Evolutionary conservation across 2,113 vertebrate species (phyloP), one percentile per base, ranked within the genome.

Genomic region (Chroicocephalus ridibundus): DNA sequence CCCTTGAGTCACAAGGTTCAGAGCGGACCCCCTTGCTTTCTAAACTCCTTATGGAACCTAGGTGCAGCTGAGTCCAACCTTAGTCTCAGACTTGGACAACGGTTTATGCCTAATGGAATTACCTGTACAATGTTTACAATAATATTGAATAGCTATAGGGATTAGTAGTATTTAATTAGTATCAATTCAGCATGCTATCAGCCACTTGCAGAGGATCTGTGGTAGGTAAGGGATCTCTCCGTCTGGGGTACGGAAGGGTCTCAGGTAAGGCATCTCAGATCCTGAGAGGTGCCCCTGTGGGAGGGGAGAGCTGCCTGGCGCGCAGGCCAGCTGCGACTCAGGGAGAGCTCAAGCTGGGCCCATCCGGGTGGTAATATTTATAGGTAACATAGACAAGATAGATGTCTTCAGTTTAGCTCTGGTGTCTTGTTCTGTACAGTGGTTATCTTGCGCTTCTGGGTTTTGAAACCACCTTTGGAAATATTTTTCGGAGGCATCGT

Each of bases 1-100:
- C 34, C 0, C 0, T 1, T 54, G 64, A 91, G 10, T 70, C 36
- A 65, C 0, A 2, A 32, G 46, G 21, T 36, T 58, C 19, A 46
- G 15, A 29, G 9, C 1, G 3, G 20, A 54, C 7, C 5, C 7
- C 3, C 11, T 40, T 55, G 61, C 25, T 55, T 86, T 54, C 29
- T 75, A 24, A 81, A 86, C 25, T 24, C 54, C 46, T 61, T 32
- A 27, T 20, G 26, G 20, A 40, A 8, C 27, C 15, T 40, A 18
- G 8, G 2, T 26, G 6, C 0, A 1, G 24, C 19, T 74, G 66
- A 18, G 29, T 79, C 25, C 15, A 66, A 5, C 31, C 34, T 61
- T 46, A 26, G 21, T 49, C 57, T 78, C n/a, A 60, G 47, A 68
- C 17, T 27, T 54, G 16, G 13, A 31, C 38, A 61, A 52, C 0